Percentiles rank a stretch among this genome's conserved stretches.
These are phyloP conservation scores for Rhynchonema sp. DNA, from an alignment of 2,888 invertebrate species.

Conservation along the genomic window DNA sequence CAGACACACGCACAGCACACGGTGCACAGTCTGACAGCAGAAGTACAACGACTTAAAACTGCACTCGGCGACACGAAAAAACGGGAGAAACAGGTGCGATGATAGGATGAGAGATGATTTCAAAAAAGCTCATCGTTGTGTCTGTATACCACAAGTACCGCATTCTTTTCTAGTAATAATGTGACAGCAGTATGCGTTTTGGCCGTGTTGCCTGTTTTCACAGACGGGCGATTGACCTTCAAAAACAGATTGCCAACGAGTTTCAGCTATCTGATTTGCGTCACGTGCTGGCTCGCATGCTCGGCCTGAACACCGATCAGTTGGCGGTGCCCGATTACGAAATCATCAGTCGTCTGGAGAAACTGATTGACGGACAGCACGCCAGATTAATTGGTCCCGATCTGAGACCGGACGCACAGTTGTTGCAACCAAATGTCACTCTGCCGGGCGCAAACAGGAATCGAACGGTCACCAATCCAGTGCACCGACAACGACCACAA, in stretches of 20 bases:
- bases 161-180: no score
- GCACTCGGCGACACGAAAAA: constrained; percentile 24
- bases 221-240: background rate
- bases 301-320: constrained; percentile 30
- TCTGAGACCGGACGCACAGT: no score
- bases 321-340: constrained; percentile 33
- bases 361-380: constrained; percentile 29
- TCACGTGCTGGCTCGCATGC: constrained; percentile 30
- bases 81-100: constrained; percentile 28
- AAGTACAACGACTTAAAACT: constrained; percentile 27
- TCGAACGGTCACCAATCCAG: no score
- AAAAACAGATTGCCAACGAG: background rate
- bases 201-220: background rate
- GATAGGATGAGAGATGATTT: no score
- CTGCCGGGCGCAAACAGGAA: no score
- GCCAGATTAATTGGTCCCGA: no score
- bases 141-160: no score
- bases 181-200: no score
- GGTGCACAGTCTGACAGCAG: constrained; percentile 27
- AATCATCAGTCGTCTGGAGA: constrained; percentile 31
- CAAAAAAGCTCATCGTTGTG: no score
- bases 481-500: no score
- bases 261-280: constrained; percentile 32
- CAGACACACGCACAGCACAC: no score
- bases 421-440: no score